Base-by-base conservation (phyloP, 2,797 vertebrate species). In the Lemur catta region DNA sequence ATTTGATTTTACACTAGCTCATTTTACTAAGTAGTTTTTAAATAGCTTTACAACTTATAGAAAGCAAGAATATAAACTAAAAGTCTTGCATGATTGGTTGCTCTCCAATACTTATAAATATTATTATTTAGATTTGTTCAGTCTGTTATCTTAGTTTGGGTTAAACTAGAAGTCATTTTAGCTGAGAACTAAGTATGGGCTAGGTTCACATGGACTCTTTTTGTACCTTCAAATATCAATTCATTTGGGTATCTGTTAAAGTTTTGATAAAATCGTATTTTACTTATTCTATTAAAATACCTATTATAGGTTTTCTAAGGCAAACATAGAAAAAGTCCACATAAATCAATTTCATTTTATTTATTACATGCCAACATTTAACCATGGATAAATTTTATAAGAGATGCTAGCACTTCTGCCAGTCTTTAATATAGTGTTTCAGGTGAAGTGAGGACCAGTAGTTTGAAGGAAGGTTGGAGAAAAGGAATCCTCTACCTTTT, bases 271-370 rank as follows among this genome's bases (percentile, higher is more conserved):
- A 69, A 72, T 79, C 55, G 20, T 65, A 61, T 26, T 92, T 92
- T 74, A 85, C 55, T 20, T 84, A 75, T 75, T 81, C 67, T 85
- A 63, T 85, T 41, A 94, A 94, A 85, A 75, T 92, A 80, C 74
- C 13, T 71, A 46, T 59, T 55, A 88, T 26, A 85, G 59, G 22
- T 65, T 79, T 75, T 94, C 28, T 82, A 81, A 55, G 26, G 20
- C 35, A 87, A 95, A 90, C 52, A 20, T 7, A 86, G 71, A 46
- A 63, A 78, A 71, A 33, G 26, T 57, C 43, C 26, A 59, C 22
- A 48, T 75, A 61, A 84, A 69, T 85, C 35, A 41, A 59, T 69
- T 85, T 86, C 33, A 84, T 84, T 81, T 92, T 12, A n/a, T 80
- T 55, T 89, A 33, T 43, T 55, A 38, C 10, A 76, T 85, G n/a